Evolutionary conservation across 1,140 invertebrate species (phyloP).

Genomic region (Proctacanthus coquilletti): DNA sequence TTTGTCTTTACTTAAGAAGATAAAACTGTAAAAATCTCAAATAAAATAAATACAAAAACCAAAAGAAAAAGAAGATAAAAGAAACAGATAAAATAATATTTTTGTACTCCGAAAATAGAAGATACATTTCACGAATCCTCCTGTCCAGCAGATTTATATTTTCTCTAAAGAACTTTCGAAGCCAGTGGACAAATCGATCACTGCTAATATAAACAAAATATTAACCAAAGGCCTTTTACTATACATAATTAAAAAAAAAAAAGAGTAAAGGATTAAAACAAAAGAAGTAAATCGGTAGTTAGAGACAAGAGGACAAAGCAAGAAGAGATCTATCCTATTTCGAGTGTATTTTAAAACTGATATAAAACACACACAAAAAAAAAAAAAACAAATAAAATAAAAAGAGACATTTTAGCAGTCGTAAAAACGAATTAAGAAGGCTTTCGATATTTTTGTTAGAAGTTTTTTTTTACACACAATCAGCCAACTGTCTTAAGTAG

Average conservation of each 20-base stretch:
- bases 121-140: no score
- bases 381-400: neutral
- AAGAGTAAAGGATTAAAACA: neutral
- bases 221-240: constrained; percentile 4
- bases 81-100: neutral
- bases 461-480: no score
- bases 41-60: constrained; percentile 4
- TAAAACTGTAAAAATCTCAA: constrained; percentile 2
- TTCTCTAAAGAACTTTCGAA: neutral
- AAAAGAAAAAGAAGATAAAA: constrained; percentile 4
- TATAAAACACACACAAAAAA: neutral
- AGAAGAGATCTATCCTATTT: neutral
- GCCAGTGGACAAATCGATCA: neutral
- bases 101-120: no score
- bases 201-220: constrained; percentile 1
- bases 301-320: neutral
- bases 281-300: neutral
- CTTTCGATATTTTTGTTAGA: no score
- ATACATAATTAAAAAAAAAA: constrained; percentile 2
- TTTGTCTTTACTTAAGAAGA: no score
- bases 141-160: no score
- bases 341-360: neutral
- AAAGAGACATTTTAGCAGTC: neutral
- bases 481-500: no score
- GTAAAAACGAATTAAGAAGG: no score